Conservation (phyloP, 2,797 vertebrate genomes). For the Australoheros facetus region DNA sequence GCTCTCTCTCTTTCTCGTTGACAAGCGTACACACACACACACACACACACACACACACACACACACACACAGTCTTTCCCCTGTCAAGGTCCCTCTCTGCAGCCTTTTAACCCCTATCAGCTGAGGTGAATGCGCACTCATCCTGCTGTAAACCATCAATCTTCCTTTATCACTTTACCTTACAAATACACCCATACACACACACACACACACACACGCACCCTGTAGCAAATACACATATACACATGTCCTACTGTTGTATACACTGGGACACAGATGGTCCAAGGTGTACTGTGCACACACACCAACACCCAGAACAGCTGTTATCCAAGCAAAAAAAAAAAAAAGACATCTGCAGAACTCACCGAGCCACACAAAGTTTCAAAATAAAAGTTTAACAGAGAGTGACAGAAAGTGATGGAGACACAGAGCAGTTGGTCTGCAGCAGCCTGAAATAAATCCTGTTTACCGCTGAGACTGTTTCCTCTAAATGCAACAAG, state of each 20-base stretch:
- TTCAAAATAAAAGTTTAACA: conserved; percentile 37
- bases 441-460: neutral
- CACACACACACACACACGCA: conserved; percentile 6
- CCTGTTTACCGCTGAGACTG: neutral
- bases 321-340: conserved; percentile 21
- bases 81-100: neutral
- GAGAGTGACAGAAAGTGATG: neutral
- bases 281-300: conserved; percentile 32
- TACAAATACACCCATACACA: neutral
- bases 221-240: conserved; percentile 18
- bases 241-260: conserved; percentile 18
- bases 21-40: neutral
- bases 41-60: neutral
- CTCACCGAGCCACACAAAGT: neutral
- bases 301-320: conserved; percentile 21
- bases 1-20: neutral
- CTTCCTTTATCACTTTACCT: conserved; percentile 23
- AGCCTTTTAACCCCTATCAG: conserved; percentile 40
- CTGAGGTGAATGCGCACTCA: conserved; percentile 33
- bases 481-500: conserved; percentile 8
- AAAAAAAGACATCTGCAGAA: conserved; percentile 7
- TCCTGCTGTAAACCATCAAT: conserved; percentile 47
- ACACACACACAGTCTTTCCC: neutral
- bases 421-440: neutral
- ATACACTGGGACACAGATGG: conserved; percentile 49